These are phyloP conservation scores for Tetrapedia diversipes DNA, from an alignment of 2,888 invertebrate genomes.

Conservation along the genomic window DNA sequence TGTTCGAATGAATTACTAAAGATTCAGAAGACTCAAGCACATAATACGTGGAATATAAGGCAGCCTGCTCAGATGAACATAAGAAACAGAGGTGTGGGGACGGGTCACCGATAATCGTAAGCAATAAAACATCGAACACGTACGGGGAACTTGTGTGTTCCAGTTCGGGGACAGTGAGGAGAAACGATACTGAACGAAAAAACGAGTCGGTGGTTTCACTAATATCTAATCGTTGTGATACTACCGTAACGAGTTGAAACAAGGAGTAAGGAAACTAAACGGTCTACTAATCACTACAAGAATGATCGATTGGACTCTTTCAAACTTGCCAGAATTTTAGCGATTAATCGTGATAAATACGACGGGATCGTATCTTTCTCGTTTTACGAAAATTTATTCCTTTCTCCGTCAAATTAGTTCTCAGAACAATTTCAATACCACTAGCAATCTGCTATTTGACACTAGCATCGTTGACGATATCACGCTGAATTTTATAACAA, in stretches of 20 bases:
- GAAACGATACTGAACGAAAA: slow-evolving; percentile 47
- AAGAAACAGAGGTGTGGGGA: slow-evolving; percentile 43
- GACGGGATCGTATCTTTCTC: too few species aligned
- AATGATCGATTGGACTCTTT: slow-evolving; percentile 65
- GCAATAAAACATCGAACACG: slow-evolving; percentile 60
- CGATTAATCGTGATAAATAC: neutral
- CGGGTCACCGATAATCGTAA: slow-evolving; percentile 50
- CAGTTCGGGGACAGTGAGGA: slow-evolving; percentile 31
- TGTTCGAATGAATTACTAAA: slow-evolving; percentile 27
- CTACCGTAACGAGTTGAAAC: slow-evolving; percentile 58
- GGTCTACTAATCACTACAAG: slow-evolving; percentile 63
- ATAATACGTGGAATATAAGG: slow-evolving; percentile 59
- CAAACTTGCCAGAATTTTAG: slow-evolving; percentile 53
- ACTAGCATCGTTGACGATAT: too few species aligned
- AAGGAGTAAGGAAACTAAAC: slow-evolving; percentile 62
- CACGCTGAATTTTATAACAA: too few species aligned
- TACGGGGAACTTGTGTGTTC: slow-evolving; percentile 44
- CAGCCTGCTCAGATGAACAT: slow-evolving; percentile 58
- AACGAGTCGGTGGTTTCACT: slow-evolving; percentile 32
- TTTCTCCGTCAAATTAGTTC: neutral
- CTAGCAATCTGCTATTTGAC: too few species aligned
- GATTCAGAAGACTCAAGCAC: slow-evolving; percentile 38
- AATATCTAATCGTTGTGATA: slow-evolving; percentile 29
- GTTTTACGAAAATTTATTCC: too few species aligned
- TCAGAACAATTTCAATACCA: too few species aligned